Conservation (phyloP, 30 jellyfish, hydroid and myxozoan genomes). For the Catostylus mosaicus region DNA sequence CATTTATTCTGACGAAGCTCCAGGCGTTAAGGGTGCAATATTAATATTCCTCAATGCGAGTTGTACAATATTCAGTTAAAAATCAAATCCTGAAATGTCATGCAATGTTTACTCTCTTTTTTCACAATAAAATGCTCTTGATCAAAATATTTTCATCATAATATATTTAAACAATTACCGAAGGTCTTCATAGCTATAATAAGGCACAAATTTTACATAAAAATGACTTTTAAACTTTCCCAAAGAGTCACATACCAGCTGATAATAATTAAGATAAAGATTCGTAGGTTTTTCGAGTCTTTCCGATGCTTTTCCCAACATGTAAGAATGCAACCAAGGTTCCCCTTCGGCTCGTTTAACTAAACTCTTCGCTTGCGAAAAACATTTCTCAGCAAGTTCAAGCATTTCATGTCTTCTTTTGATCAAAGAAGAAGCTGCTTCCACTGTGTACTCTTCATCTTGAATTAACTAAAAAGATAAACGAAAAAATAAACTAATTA, state of each 20-base stretch:
- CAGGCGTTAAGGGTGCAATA: no score
- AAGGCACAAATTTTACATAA: no score
- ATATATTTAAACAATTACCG: no score
- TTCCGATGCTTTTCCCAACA: slow-evolving; percentile 95
- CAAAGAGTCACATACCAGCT: slow-evolving; percentile 57
- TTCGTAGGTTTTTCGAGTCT: slow-evolving; percentile 65
- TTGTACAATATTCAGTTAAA: no score
- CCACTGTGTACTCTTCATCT: slow-evolving; percentile 77
- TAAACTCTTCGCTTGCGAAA: slow-evolving; percentile 70
- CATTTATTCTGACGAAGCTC: no score
- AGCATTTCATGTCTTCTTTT: slow-evolving; percentile 78
- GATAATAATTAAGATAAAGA: slow-evolving; percentile 60
- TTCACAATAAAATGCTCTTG: no score
- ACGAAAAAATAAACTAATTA: no score
- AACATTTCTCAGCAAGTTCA: slow-evolving; percentile 74
- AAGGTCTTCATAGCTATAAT: no score
- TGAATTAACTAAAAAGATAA: slow-evolving; percentile 48
- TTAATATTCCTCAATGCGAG: no score
- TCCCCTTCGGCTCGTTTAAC: slow-evolving; percentile 84
- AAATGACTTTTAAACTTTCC: background rate
- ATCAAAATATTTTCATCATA: no score
- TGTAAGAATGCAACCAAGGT: slow-evolving; percentile 95
- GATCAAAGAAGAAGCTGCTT: slow-evolving; percentile 31
- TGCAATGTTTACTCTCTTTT: no score
- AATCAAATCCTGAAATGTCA: no score